Percentiles rank a stretch among this genome's conserved stretches.
Evolutionary conservation across 2,888 invertebrate species (phyloP).

Genomic region (Uropetala carovei): DNA sequence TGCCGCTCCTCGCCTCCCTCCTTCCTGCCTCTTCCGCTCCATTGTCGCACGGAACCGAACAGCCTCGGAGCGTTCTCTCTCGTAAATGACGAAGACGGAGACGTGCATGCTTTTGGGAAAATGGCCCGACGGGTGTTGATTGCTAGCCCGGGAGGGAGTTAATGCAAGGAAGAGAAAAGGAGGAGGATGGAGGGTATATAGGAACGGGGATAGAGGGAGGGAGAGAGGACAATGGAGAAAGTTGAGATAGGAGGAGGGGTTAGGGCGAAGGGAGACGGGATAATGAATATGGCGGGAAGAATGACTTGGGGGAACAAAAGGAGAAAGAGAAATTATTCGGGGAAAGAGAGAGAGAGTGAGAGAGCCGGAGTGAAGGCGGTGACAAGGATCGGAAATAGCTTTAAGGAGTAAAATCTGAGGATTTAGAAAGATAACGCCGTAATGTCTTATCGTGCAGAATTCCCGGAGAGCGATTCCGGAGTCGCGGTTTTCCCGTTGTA

Average conservation of each 20-base stretch:
- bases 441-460: no score
- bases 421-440: no score
- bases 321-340: background rate
- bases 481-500: no score
- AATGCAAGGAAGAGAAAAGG: no score
- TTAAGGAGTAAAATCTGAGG: background rate
- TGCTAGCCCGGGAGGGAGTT: background rate
- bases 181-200: no score
- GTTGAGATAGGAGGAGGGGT: background rate
- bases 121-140: constrained; percentile 4
- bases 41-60: background rate
- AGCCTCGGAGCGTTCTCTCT: background rate
- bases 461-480: no score
- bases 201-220: background rate
- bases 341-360: background rate
- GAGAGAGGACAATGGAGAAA: background rate
- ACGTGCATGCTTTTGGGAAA: background rate
- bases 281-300: constrained; percentile 4
- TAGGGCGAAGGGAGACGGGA: background rate
- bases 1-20: background rate
- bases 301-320: background rate
- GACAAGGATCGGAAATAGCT: background rate
- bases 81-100: background rate
- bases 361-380: background rate
- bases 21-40: background rate